Percentiles rank a stretch among this genome's conserved stretches.
Conservation (phyloP, 2,113 vertebrate species). For the Oceanites oceanicus region DNA sequence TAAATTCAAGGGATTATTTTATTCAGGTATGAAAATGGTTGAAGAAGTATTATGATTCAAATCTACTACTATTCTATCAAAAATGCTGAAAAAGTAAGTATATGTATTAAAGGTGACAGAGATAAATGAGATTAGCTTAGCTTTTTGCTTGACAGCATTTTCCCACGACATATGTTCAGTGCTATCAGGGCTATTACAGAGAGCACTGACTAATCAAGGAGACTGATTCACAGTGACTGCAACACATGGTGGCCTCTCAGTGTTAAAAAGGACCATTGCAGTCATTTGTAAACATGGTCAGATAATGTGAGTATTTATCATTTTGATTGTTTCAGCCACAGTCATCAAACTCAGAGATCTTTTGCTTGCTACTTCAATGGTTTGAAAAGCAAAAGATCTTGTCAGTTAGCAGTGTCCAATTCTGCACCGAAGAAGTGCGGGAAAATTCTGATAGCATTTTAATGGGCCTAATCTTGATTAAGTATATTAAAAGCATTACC, state of each 20-base stretch:
- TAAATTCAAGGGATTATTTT: conserved; percentile 44
- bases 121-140: conserved; percentile 67
- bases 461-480: neutral
- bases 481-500: neutral
- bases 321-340: conserved; percentile 49
- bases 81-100: conserved; percentile 32
- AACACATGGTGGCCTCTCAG: conserved; percentile 59
- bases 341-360: conserved; percentile 18
- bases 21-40: conserved; percentile 29
- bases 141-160: conserved; percentile 74
- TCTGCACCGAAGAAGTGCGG: neutral
- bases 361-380: neutral
- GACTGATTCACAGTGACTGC: conserved; percentile 62
- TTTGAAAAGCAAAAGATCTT: neutral
- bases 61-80: neutral
- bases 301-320: conserved; percentile 63
- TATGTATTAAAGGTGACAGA: conserved; percentile 66
- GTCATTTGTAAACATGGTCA: conserved; percentile 69
- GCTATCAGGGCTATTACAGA: conserved; percentile 68
- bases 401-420: neutral
- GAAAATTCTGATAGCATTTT: neutral
- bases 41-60: conserved; percentile 32
- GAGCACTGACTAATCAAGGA: conserved; percentile 71
- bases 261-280: conserved; percentile 62
- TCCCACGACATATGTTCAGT: conserved; percentile 74